Evolutionary conservation across 2,888 invertebrate species (phyloP).

Genomic region (Nebria salina): DNA sequence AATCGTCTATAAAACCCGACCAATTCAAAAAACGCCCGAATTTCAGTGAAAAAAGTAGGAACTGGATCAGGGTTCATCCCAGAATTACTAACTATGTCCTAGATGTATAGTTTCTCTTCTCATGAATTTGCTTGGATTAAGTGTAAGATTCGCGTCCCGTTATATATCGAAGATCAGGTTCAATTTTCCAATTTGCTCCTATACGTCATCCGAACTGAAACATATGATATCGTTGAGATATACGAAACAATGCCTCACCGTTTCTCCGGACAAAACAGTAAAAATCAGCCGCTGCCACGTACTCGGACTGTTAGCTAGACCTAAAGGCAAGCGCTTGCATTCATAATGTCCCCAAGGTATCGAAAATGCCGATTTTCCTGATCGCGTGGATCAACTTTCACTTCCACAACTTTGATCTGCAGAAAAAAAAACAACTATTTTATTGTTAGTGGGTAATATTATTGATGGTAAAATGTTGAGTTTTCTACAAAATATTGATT

Average conservation of each 20-base stretch:
- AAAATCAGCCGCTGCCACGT: constrained; percentile 55
- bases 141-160: constrained; percentile 44
- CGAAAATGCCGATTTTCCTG: constrained; percentile 49
- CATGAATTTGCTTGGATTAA: constrained; percentile 50
- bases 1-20: constrained; percentile 46
- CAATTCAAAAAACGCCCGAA: constrained; percentile 50
- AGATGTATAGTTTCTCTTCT: constrained; percentile 43
- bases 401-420: background rate
- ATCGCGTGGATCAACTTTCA: constrained; percentile 44
- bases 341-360: constrained; percentile 53
- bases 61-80: constrained; percentile 48
- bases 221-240: constrained; percentile 51
- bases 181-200: constrained; percentile 47
- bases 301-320: constrained; percentile 51
- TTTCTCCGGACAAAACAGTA: constrained; percentile 50
- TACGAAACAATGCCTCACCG: constrained; percentile 45
- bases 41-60: constrained; percentile 43
- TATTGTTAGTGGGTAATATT: no score
- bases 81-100: constrained; percentile 44
- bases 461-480: no score
- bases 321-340: constrained; percentile 54
- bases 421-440: no score
- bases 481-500: no score
- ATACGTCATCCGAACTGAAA: constrained; percentile 36
- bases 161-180: constrained; percentile 47